Evolutionary conservation across 2,113 vertebrate species (phyloP).

Genomic region (Ophiodon elongatus): DNA sequence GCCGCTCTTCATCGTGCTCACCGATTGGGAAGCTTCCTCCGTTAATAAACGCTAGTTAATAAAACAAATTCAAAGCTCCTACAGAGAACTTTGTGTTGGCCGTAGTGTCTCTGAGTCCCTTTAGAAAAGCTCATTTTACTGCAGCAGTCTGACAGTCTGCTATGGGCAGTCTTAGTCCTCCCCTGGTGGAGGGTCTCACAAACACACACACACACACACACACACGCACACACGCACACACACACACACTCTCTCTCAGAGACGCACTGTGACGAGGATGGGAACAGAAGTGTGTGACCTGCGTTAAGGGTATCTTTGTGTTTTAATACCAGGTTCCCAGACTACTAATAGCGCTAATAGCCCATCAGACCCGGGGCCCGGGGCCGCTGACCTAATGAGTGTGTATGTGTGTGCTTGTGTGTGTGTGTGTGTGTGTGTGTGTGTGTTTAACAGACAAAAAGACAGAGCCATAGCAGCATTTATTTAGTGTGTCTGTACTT

Average conservation of each 20-base stretch:
- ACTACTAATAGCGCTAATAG: conserved; percentile 69
- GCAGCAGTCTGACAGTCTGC: too few relatives aligned
- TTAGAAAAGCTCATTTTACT: too few relatives aligned
- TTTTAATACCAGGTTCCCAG: conserved; percentile 78
- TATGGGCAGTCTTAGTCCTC: too few relatives aligned
- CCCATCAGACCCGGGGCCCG: conserved; percentile 4
- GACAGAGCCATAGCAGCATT: neutral
- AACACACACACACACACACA: conserved; percentile 22
- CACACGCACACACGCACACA: neutral
- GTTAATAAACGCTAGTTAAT: too few relatives aligned
- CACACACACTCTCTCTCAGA: conserved; percentile 15
- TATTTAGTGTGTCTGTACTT: conserved; percentile 7
- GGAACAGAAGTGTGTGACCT: conserved; percentile 39
- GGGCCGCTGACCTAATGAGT: conserved; percentile 27
- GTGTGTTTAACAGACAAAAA: neutral
- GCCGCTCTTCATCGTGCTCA: too few relatives aligned
- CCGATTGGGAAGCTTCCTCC: too few relatives aligned
- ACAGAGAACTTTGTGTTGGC: too few relatives aligned
- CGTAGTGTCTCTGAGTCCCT: too few relatives aligned
- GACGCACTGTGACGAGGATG: conserved; percentile 11
- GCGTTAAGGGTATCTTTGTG: conserved; percentile 25
- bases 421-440: conserved; percentile 27
- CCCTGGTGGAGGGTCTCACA: conserved; percentile 15
- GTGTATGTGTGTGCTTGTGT: conserved; percentile 24
- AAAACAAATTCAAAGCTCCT: too few relatives aligned